Evolutionary conservation across 1,140 invertebrate genomes (phyloP), one percentile per base, ranked within the genome.

Genomic region (Teleopsis dalmanni): DNA sequence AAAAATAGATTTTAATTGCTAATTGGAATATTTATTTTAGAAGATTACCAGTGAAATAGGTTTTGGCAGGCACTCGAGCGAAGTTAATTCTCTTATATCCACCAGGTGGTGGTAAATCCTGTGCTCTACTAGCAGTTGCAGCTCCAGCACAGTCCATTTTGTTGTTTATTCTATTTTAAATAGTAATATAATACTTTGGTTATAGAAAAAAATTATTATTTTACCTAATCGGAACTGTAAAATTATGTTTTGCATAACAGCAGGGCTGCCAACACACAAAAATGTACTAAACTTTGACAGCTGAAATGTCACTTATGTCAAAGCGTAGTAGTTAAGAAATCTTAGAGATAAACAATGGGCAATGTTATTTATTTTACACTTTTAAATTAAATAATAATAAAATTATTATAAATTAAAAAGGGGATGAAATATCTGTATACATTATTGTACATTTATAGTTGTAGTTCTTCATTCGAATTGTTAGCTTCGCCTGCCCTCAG

Each of bases 31-130:
- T 50, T 27, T 10, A 16, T 19, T 33, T 38, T 11, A 40, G 29
- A 56, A 22, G 60, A 67, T 68, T 75, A 87, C 87, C 80, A 57
- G 75, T 78, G 48, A 89, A 81, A 60, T 79, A 77, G 50, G 72
- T 72, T 70, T 77, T 86, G 3, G 87, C 77, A 25, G 83, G 82
- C 27, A 87, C 73, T 59, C 88, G 78, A 48, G 80, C 76, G 66
- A 75, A 88, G 47, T 79, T 76, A 54, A 92, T 83, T 10, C 82
- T 77, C 55, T 78, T 78, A 70, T 89, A 94, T 41, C 90, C 91
- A 54, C 88, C 88, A 42, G 76, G 71, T 52, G 90, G 90, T 59
- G 91, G 89, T 76, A 93, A 75, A 75, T 94, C 91, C 72, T 94
- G 91, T 60, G 75, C 78, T 8, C 50, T 47, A 29, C 48, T 26